These are phyloP conservation scores for Menidia menidia DNA, from an alignment of 2,797 vertebrate genomes.

Conservation along the genomic window DNA sequence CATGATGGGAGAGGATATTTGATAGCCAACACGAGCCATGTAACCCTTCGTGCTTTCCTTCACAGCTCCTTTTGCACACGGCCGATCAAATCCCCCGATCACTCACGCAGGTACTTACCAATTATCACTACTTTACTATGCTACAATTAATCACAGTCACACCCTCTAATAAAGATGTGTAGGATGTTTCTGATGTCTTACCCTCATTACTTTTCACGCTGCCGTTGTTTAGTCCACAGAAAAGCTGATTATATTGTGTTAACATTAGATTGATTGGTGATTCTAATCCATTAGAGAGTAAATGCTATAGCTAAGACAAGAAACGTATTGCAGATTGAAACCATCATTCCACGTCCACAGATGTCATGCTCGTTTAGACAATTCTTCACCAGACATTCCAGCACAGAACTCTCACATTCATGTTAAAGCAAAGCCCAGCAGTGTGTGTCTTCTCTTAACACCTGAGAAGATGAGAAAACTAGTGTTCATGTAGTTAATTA, in stretches of 20 bases:
- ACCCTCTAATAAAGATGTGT: slow-evolving; percentile 46
- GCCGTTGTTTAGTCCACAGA: slow-evolving; percentile 33
- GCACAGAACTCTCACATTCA: neutral
- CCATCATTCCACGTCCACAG: neutral
- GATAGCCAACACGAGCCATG: slow-evolving; percentile 57
- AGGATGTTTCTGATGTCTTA: slow-evolving; percentile 34
- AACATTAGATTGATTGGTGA: slow-evolving; percentile 42
- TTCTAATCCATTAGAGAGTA: slow-evolving; percentile 45
- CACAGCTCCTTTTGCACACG: slow-evolving; percentile 31
- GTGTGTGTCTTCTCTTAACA: neutral
- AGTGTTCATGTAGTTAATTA: neutral
- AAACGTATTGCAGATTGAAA: slow-evolving; percentile 12
- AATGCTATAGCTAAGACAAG: slow-evolving; percentile 19
- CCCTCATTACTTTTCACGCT: slow-evolving; percentile 8
- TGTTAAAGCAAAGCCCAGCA: neutral
- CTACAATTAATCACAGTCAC: slow-evolving; percentile 65
- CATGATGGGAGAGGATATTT: slow-evolving; percentile 57
- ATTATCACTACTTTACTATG: slow-evolving; percentile 60
- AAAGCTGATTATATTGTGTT: slow-evolving; percentile 43
- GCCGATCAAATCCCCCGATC: slow-evolving; percentile 32
- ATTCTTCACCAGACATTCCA: neutral
- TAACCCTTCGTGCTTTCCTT: slow-evolving; percentile 40
- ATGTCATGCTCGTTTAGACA: slow-evolving; percentile 1
- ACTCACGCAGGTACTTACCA: slow-evolving; percentile 44
- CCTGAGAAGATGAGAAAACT: neutral